A percentile compares a stretch with the other conserved stretches of the same genome.
These are phyloP conservation scores for Dascyllus trimaculatus DNA, from an alignment of 2,113 vertebrate genomes.

Conservation along the genomic window DNA sequence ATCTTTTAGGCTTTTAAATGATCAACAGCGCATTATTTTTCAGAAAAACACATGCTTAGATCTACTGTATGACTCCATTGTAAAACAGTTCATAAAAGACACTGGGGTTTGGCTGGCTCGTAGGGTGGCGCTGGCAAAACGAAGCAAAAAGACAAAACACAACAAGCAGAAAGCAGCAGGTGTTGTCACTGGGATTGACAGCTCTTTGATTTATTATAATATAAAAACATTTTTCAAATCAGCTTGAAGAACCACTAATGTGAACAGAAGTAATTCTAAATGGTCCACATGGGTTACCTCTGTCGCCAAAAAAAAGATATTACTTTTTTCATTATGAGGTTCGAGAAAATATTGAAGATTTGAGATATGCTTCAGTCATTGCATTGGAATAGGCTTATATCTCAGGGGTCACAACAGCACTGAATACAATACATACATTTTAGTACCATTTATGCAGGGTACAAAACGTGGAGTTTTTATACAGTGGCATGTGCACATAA, in stretches of 20 bases:
- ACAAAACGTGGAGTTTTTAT: not conserved
- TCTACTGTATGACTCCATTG: too few species aligned
- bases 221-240: not conserved
- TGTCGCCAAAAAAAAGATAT: not conserved
- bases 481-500: not conserved
- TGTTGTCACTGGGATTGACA: not conserved
- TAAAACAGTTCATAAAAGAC: too few species aligned
- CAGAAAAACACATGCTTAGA: too few species aligned
- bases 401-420: not conserved
- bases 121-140: too few species aligned
- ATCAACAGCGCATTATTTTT: too few species aligned
- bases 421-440: constrained; percentile 4
- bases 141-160: not conserved
- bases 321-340: constrained; percentile 3
- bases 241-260: constrained; percentile 1
- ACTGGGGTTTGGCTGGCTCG: too few species aligned
- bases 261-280: not conserved
- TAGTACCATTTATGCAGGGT: not conserved
- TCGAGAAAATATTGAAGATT: not conserved
- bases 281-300: constrained; percentile 1
- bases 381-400: constrained; percentile 3
- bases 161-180: not conserved
- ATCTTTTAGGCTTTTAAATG: too few species aligned
- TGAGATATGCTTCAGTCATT: not conserved
- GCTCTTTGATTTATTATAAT: not conserved